These are phyloP conservation scores for Lepus oiostolus DNA, from an alignment of 2,797 vertebrate genomes.

Conservation along the genomic window DNA sequence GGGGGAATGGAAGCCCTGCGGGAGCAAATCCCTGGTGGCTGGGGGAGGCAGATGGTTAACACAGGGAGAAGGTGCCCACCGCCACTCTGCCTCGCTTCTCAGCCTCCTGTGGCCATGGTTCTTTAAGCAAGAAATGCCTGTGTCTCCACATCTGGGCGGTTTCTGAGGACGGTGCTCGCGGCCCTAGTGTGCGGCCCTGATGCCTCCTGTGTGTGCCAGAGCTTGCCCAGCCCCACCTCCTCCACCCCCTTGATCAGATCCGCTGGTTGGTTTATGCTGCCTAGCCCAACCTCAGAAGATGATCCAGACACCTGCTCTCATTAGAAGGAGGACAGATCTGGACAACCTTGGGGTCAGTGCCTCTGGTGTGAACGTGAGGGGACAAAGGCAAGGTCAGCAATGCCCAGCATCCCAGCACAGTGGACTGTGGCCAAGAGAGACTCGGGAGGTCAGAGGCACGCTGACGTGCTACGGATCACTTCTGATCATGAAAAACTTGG, in stretches of 20 bases:
- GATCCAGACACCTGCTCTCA: too few species aligned
- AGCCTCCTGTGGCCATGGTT: accelerated
- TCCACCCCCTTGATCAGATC: neutral
- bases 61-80: too few species aligned
- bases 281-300: too few species aligned
- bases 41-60: too few species aligned
- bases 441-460: accelerated
- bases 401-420: too few species aligned
- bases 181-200: accelerated
- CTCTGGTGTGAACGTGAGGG: too few species aligned
- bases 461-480: neutral
- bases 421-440: neutral
- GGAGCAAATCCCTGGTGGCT: neutral
- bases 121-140: neutral
- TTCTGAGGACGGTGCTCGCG: too few species aligned
- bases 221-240: too few species aligned
- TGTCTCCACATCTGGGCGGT: neutral
- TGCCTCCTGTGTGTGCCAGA: accelerated
- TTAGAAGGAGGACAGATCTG: neutral
- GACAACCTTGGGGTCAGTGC: accelerated
- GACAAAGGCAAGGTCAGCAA: too few species aligned
- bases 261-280: too few species aligned
- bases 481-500: constrained; percentile 24
- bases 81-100: neutral
- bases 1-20: too few species aligned